Percentiles rank a stretch among this genome's conserved stretches.
phyloP scores from a whole-genome alignment of 2,888 invertebrate genomes.

The Athetis lepigone region DNA sequence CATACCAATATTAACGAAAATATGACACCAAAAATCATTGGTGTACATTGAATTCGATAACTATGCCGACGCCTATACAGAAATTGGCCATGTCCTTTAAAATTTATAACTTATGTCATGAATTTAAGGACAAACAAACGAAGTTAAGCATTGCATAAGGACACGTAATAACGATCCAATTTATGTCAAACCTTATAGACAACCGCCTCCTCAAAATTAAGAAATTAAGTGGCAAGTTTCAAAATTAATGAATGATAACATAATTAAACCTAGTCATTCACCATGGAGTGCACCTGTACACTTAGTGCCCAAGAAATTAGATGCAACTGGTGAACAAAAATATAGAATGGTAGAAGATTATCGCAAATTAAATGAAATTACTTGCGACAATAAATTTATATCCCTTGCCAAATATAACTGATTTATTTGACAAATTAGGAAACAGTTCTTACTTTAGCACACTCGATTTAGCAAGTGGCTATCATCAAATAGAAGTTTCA shows the following conservation, averaged over 20 bases:
- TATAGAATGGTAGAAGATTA: constrained; percentile 56
- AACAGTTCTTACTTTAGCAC: constrained; percentile 61
- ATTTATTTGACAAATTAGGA: constrained; percentile 43
- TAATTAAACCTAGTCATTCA: background rate
- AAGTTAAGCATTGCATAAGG: no score
- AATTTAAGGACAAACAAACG: no score
- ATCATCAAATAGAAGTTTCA: constrained; percentile 61
- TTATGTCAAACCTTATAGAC: no score
- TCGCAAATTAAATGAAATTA: constrained; percentile 59
- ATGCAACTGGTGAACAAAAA: constrained; percentile 65
- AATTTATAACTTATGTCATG: no score
- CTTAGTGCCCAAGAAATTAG: background rate
- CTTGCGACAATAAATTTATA: constrained; percentile 58
- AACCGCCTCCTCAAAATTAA: no score
- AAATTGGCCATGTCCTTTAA: no score
- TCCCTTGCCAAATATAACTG: constrained; percentile 4
- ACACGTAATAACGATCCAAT: no score
- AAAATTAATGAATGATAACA: no score
- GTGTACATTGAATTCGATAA: no score
- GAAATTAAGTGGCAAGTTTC: background rate
- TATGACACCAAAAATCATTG: no score
- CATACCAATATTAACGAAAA: no score
- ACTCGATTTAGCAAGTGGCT: constrained; percentile 63
- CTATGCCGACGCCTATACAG: no score
- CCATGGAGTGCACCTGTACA: constrained; percentile 2